phyloP scores from a whole-genome alignment of 2,888 invertebrate genomes.

The Clepsis dumicolana region DNA sequence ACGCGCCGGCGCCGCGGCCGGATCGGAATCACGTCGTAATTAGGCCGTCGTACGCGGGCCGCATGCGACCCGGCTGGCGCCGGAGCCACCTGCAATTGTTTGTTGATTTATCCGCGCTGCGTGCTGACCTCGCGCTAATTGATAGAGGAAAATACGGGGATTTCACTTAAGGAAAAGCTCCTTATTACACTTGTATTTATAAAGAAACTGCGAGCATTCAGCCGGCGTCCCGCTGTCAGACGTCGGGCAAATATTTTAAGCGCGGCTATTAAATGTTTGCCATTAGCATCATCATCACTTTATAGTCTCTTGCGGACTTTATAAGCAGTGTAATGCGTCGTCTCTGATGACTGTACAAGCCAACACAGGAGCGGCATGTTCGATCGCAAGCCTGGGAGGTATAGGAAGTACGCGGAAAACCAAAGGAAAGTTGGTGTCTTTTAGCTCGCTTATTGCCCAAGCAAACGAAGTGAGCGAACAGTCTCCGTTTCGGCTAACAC shows the following conservation, averaged over 20 bases:
- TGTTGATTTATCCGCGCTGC: conserved; percentile 35
- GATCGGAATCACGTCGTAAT: conserved; percentile 37
- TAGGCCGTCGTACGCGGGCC: conserved; percentile 27
- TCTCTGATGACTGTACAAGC: too few relatives aligned
- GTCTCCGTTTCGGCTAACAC: too few relatives aligned
- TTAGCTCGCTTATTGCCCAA: too few relatives aligned
- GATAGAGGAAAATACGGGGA: conserved; percentile 25
- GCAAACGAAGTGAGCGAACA: too few relatives aligned
- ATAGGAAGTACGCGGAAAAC: too few relatives aligned
- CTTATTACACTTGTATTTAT: conserved; percentile 29
- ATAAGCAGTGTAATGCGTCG: too few relatives aligned
- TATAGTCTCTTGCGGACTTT: too few relatives aligned
- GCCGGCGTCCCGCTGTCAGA: not conserved
- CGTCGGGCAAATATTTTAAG: not conserved
- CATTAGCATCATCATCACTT: too few relatives aligned
- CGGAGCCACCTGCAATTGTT: conserved; percentile 17
- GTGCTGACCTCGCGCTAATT: conserved; percentile 35
- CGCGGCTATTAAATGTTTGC: not conserved
- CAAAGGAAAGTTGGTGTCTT: too few relatives aligned
- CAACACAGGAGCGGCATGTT: too few relatives aligned
- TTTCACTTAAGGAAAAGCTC: conserved; percentile 28
- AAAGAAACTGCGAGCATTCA: not conserved
- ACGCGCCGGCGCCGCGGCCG: not conserved
- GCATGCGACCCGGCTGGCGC: conserved; percentile 14
- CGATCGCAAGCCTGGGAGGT: too few relatives aligned